Conservation (phyloP, 2,888 invertebrate genomes). For the Rhamnusium bicolor region DNA sequence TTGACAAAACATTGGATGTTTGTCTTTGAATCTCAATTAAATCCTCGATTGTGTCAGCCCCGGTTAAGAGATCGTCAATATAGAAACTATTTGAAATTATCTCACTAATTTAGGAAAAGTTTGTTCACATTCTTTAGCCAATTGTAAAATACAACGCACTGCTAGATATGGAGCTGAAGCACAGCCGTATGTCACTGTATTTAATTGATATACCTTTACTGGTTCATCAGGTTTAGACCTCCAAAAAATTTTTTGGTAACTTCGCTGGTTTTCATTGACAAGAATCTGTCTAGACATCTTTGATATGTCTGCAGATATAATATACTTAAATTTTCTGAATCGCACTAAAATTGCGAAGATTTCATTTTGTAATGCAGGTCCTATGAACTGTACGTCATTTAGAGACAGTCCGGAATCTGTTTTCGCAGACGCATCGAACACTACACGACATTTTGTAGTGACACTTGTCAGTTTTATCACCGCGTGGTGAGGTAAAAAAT, state of each 20-base stretch:
- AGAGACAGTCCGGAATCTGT: constrained; percentile 26
- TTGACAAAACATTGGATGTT: constrained; percentile 35
- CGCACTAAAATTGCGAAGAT: constrained; percentile 25
- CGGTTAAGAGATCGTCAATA: constrained; percentile 48
- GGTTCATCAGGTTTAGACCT: neutral
- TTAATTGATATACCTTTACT: constrained; percentile 32
- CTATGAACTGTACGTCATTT: constrained; percentile 32
- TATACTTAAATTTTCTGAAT: constrained; percentile 37
- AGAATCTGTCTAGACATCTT: constrained; percentile 41
- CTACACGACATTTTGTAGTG: constrained; percentile 1
- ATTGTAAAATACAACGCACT: constrained; percentile 33
- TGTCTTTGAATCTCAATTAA: constrained; percentile 42
- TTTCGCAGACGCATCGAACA: constrained; percentile 7
- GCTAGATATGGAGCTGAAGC: constrained; percentile 39
- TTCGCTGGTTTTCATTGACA: constrained; percentile 17
- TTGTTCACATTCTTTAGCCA: constrained; percentile 8
- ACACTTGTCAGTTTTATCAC: neutral
- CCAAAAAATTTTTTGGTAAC: constrained; percentile 36
- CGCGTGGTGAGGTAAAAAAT: neutral
- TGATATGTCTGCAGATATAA: constrained; percentile 33
- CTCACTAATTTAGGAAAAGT: constrained; percentile 22
- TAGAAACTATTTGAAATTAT: constrained; percentile 46
- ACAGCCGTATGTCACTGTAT: constrained; percentile 39
- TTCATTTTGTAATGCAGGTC: constrained; percentile 35
- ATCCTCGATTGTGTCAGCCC: constrained; percentile 34